Evolutionary conservation across 92 coral and sea anemone genomes (phyloP).

Genomic region (Nematostella vectensis): DNA sequence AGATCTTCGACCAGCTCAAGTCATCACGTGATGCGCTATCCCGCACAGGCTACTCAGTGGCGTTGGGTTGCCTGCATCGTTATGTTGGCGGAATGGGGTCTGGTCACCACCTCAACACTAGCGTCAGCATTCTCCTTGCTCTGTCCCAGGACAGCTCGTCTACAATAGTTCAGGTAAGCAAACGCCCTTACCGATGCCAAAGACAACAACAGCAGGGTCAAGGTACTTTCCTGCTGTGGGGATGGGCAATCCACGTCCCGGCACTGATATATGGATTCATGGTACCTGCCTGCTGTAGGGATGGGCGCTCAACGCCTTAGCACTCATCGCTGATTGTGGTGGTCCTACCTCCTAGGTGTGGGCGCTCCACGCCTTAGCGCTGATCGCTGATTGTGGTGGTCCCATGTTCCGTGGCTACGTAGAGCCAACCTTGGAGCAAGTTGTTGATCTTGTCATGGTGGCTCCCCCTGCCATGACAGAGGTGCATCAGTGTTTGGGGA

Average conservation of each 20-base stretch:
- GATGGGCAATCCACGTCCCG: too few relatives aligned
- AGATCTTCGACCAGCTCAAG: slow-evolving; percentile 87
- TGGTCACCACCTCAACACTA: slow-evolving; percentile 90
- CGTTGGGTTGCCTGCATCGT: slow-evolving; percentile 95
- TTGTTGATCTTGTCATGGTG: slow-evolving; percentile 72
- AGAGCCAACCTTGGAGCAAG: slow-evolving; percentile 89
- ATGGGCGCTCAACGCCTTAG: slow-evolving; percentile 96
- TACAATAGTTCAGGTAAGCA: slow-evolving; percentile 86
- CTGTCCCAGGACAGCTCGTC: slow-evolving; percentile 96
- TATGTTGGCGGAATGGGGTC: slow-evolving; percentile 99
- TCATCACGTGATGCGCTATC: slow-evolving; percentile 93
- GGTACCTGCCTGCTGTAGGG: too few relatives aligned
- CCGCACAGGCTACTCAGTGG: slow-evolving; percentile 94
- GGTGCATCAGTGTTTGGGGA: slow-evolving; percentile 96
- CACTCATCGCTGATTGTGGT: slow-evolving; percentile 97
- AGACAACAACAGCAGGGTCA: neutral
- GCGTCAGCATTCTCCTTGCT: slow-evolving; percentile 92
- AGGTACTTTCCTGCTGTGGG: too few relatives aligned
- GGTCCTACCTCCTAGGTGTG: slow-evolving; percentile 88
- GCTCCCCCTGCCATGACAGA: slow-evolving; percentile 92
- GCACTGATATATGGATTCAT: too few relatives aligned
- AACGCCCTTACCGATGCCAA: neutral
- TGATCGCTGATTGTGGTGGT: slow-evolving; percentile 98
- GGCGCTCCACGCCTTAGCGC: slow-evolving; percentile 95
- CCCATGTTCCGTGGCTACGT: slow-evolving; percentile 98